A percentile compares a stretch with the other conserved stretches of the same genome.
Evolutionary conservation across 2,113 vertebrate species (phyloP).

Genomic region (Paedocypris sp.): DNA sequence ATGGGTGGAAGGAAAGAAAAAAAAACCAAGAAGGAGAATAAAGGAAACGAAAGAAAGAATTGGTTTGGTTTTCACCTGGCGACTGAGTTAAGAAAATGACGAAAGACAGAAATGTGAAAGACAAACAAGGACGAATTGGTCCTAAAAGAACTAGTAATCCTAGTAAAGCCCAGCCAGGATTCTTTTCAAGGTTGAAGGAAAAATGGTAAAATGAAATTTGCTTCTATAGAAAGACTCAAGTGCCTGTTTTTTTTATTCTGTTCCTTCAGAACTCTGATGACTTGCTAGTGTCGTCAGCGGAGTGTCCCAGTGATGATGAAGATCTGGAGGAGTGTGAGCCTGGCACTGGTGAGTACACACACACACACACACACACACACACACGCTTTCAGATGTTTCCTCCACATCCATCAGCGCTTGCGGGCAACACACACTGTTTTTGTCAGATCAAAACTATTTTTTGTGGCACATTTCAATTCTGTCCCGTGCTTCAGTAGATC

Average conservation of each 20-base stretch:
- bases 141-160: too few relatives aligned
- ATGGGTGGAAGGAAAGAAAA: too few relatives aligned
- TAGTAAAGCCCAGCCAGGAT: background rate
- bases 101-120: too few relatives aligned
- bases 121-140: too few relatives aligned
- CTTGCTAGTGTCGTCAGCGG: slow-evolving; percentile 84
- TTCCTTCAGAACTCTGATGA: slow-evolving; percentile 82
- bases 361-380: background rate
- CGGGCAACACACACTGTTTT: slow-evolving; percentile 2
- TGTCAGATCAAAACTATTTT: too few relatives aligned
- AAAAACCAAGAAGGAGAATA: too few relatives aligned
- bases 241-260: background rate
- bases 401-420: background rate
- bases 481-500: background rate
- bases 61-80: too few relatives aligned
- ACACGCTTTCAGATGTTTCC: background rate
- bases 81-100: too few relatives aligned
- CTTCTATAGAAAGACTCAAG: background rate
- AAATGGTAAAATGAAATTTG: background rate
- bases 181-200: background rate
- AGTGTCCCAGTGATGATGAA: slow-evolving; percentile 92
- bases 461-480: too few relatives aligned
- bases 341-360: slow-evolving; percentile 77
- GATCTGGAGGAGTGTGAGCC: slow-evolving; percentile 92
- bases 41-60: too few relatives aligned